A percentile compares a stretch with the other conserved stretches of the same genome.
Conservation (phyloP, 2,797 vertebrate species). For the Macropus fuliginosus region DNA sequence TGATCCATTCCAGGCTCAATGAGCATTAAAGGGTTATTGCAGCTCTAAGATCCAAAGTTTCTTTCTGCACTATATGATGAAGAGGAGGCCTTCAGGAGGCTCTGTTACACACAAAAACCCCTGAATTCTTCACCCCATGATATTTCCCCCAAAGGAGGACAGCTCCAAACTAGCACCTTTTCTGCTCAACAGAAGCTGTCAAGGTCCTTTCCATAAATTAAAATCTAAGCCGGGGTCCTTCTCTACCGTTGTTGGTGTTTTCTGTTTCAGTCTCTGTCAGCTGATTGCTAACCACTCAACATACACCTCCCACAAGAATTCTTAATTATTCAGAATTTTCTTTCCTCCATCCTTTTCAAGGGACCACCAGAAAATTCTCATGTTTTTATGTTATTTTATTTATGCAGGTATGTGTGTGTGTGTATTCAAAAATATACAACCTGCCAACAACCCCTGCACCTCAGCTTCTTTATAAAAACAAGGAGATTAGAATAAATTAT, state of each 20-base stretch:
- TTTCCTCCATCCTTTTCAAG: not conserved
- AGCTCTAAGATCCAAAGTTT: not conserved
- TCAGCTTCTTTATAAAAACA: not conserved
- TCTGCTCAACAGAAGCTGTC: not conserved
- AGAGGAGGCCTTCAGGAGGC: no score
- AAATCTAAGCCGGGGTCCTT: slow-evolving; percentile 54
- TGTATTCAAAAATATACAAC: not conserved
- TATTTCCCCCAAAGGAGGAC: not conserved
- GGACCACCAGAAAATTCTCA: not conserved
- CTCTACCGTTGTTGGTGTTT: slow-evolving; percentile 27
- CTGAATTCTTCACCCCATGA: no score
- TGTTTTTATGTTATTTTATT: not conserved
- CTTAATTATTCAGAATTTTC: not conserved
- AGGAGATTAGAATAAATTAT: not conserved
- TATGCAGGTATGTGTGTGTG: not conserved
- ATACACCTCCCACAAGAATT: not conserved
- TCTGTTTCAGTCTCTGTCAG: slow-evolving; percentile 62
- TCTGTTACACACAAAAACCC: no score
- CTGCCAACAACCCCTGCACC: not conserved
- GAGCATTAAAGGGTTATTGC: not conserved
- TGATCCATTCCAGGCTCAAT: not conserved
- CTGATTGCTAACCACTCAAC: slow-evolving; percentile 51
- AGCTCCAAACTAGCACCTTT: not conserved
- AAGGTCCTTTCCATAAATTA: slow-evolving; percentile 70
- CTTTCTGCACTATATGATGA: not conserved